Evolutionary conservation across 2,797 vertebrate genomes (phyloP).

Genomic region (Pelochelys cantorii): DNA sequence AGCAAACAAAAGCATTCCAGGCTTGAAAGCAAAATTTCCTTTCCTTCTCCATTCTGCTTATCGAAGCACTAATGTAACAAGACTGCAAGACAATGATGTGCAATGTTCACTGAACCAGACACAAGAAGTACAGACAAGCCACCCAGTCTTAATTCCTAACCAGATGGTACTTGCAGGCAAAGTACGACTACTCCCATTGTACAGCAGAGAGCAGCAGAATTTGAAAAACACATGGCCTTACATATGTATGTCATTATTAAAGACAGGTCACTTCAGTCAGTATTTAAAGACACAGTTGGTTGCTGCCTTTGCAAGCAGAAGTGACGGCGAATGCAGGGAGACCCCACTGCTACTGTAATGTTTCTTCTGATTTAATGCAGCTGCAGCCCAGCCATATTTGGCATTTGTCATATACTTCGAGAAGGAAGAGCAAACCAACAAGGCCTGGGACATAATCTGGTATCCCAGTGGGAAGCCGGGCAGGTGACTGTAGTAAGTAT

Average conservation of each 20-base stretch:
- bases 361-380: fast-evolving
- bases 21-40: fast-evolving
- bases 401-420: neutral
- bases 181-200: constrained; percentile 58
- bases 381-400: neutral
- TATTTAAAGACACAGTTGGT: fast-evolving
- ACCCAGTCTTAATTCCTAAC: constrained; percentile 41
- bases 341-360: fast-evolving
- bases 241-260: neutral
- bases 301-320: fast-evolving
- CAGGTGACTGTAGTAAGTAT: neutral
- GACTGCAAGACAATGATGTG: neutral
- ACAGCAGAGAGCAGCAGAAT: neutral
- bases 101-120: neutral
- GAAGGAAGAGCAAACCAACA: neutral
- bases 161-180: constrained; percentile 49
- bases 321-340: neutral
- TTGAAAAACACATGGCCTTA: neutral
- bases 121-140: neutral
- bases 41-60: neutral
- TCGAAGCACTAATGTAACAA: neutral
- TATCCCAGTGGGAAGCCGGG: too few species aligned
- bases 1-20: neutral
- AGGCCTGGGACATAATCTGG: neutral
- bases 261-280: fast-evolving